Evolutionary conservation across 2,113 vertebrate genomes (phyloP), one percentile per base, ranked within the genome.

Genomic region (Zapornia atra): DNA sequence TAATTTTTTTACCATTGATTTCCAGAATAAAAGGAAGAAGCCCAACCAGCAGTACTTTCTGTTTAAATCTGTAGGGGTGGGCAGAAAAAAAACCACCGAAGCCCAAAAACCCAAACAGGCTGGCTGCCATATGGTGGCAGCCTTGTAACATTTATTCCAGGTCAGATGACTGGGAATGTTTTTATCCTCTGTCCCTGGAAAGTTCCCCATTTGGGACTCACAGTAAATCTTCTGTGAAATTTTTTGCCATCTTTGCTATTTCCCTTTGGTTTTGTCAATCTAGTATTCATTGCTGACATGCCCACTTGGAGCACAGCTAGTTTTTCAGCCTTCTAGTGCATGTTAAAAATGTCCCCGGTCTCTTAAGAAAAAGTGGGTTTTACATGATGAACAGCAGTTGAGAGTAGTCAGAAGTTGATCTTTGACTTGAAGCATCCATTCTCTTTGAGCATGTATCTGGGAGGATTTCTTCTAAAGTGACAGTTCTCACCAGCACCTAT

Each of bases 161-260:
- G 42, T 91, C 75, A 88, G 29, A 77, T 15, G 26, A 76, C 24
- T 1, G 0, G 7, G 36, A 76, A 56, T 50, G 20, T 3, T 42
- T 94, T 92, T 63, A 12, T 11, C 13, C 13, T 68, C 3, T 70
- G 25, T 94, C 80, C 61, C 75, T 90, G 54, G 76, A 73, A 92
- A 79, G 70, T 75, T 92, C 54, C 72, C 46, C 88, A 82, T 85
- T 65, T 96, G 94, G 75, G 88, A 88, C 53, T 79, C 66, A 20
- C 81, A 73, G 93, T 90, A 96, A 97, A 97, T 94, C 82, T 93
- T 96, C 90, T 96, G 93, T 95, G 82, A 93, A 94, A 80, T 96
- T 96, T 96, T 95, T 91, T 91, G 65, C 92, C 78, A 63, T 94
- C 82, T 93, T 94, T 65, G n/a, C 36, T 82, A 75, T 84, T 93